Base-by-base conservation (phyloP, 2,113 vertebrate genomes). In the Chaetodon trifascialis region DNA sequence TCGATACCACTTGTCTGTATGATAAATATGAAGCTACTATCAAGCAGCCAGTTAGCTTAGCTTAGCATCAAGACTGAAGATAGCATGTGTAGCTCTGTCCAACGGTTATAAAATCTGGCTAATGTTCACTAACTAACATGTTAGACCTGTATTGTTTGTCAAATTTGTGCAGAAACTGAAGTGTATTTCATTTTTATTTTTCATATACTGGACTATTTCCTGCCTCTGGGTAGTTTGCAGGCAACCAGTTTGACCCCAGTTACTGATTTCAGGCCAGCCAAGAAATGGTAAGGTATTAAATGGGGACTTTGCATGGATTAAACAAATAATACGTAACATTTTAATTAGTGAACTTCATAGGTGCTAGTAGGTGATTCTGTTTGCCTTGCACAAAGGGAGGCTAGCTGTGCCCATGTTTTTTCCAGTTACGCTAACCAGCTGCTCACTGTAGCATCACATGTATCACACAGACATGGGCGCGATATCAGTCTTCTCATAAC, bases 31-130 rank as follows among this genome's bases (percentile, higher is more conserved):
- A 25, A 66, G 42, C 46, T 10, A 19, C 47, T 10, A 21, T 36
- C 46, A 11, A 54, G 4, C 23, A 56, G 49, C 46, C 9, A 3
- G 2, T 56, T 76, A 66, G 44, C 25, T 23, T 76, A 10, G 16
- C n/a, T 85, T 60, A 70, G 34, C 58, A 46, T 58, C 16, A 30
- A 40, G 8, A 40, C 17, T 1, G 11, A 8, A 79, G 63, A 55
- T 7, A 54, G 11, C 42, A 4, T 38, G 17, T 36, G 23, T 42
- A 19, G 58, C 4, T 63, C 34, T 30, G 5, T 54, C 51, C n/a
- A 54, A 17, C 15, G 0, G 8, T 11, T 12, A 21, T n/a, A 56
- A 54, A 59, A 52, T 38, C 19, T 5, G 11, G 5, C 47, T 52
- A 12, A 68, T 21, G 25, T 14, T 14, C 46, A 38, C 25, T 1